These are phyloP conservation scores for human (Homo sapiens) DNA, from an alignment of 2,113 vertebrate species.

Conservation along the genomic window GRCh38 chr16:72491001-72491500, in stretches of 20 bases:
- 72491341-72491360: conserved; percentile 5
- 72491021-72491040: conserved; percentile 32
- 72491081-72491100: conserved; percentile 10
- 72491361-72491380: conserved; percentile 30
- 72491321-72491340: background rate
- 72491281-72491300: conserved; percentile 43
- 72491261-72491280: background rate
- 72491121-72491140: too few species aligned
- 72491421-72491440: conserved; percentile 60
- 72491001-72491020: background rate
- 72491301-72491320: conserved; percentile 30
- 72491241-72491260: conserved; percentile 10
- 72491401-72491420: conserved; percentile 60
- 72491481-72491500: conserved; percentile 57
- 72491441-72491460: conserved; percentile 42
- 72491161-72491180: background rate
- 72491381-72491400: conserved; percentile 40
- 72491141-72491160: too few species aligned
- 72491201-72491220: conserved; percentile 13
- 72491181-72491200: background rate
- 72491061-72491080: conserved; percentile 17
- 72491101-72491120: conserved; percentile 28
- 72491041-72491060: conserved; percentile 44
- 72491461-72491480: conserved; percentile 64
- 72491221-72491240: background rate